phyloP scores from a whole-genome alignment of 1,140 invertebrate genomes.

The Drosophila sturtevanti region DNA sequence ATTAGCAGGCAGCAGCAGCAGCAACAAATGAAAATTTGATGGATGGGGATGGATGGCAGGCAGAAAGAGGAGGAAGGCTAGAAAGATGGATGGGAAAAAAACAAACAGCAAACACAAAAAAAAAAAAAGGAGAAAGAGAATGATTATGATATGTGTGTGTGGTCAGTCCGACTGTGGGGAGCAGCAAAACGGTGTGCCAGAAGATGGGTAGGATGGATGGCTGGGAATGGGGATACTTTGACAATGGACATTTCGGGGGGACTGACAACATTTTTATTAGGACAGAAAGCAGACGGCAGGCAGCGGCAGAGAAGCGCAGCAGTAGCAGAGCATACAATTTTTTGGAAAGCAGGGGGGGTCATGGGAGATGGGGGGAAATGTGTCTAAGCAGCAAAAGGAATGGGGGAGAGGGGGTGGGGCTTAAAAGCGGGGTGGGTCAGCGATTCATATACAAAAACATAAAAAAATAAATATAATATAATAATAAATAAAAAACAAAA shows the following conservation, averaged over 20 bases:
- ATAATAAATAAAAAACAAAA: constrained; percentile 30
- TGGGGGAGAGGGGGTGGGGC: constrained; percentile 30
- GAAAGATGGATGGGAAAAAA: background rate
- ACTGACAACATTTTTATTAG: constrained; percentile 44
- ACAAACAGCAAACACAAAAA: too few relatives aligned
- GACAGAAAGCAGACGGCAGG: constrained; percentile 21
- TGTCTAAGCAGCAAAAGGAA: constrained; percentile 5
- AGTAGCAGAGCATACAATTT: constrained; percentile 18
- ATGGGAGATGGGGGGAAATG: background rate
- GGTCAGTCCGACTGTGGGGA: background rate
- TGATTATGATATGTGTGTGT: constrained; percentile 37
- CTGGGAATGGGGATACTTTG: too few relatives aligned
- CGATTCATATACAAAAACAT: constrained; percentile 57
- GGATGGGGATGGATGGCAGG: constrained; percentile 48
- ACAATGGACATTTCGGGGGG: constrained; percentile 27
- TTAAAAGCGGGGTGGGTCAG: constrained; percentile 57
- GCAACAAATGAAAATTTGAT: constrained; percentile 12
- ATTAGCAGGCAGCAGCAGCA: constrained; percentile 36
- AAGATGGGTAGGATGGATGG: too few relatives aligned
- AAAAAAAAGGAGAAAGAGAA: constrained; percentile 2
- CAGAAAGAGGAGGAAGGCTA: constrained; percentile 35
- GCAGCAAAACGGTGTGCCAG: constrained; percentile 1
- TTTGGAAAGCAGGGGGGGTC: constrained; percentile 3
- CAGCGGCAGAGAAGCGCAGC: constrained; percentile 12
- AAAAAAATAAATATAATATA: constrained; percentile 24